Base-by-base conservation (phyloP, 2,113 vertebrate genomes). In the Poeciliopsis prolifica region DNA sequence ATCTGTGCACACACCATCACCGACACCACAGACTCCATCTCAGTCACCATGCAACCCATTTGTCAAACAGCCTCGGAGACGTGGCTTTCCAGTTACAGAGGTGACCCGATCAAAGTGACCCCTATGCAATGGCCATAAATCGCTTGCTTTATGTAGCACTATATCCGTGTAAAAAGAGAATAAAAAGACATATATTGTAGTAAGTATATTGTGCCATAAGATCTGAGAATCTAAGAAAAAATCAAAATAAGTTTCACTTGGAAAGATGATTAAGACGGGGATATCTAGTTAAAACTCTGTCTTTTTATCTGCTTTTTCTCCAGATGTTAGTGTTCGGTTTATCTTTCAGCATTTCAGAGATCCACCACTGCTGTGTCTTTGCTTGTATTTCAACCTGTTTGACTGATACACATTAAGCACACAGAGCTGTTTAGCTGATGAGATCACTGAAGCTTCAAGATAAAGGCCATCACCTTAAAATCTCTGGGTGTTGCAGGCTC, bases 381-480 rank as follows among this genome's bases (percentile, higher is more conserved):
- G 58, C 93, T 94, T 7, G 89, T 77, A 86, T 83, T 91, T 73
- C 94, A 95, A 29, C 91, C 93, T 93, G 94, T 87, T 65, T 28
- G 8, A 4, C 6, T 2, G 66, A 68, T 68, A 17, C 2, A n/a
- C 22, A 30, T 3, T 24, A 29, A 37, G 22, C 29, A 30, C 31
- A 10, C 54, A 28, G 54, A 3, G 29, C 51, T 72, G 79, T 40
- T 84, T 19, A 72, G 77, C 71, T 33, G 68, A 68, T 33, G 64
- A 48, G 64, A 72, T 61, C 74, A 66, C 69, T 22, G 66, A 76
- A 70, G 69, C 14, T 5, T 72, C 40, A 68, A 68, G 71, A 74
- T 60, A 15, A 44, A 12, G 44, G 76, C 79, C 80, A 61, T 61
- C 81, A 68, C 78, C 86, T 86, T 82, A 60, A 84, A 80, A 78